Evolutionary conservation across 2,113 vertebrate species (phyloP).

Genomic region (Platysteira castanea): DNA sequence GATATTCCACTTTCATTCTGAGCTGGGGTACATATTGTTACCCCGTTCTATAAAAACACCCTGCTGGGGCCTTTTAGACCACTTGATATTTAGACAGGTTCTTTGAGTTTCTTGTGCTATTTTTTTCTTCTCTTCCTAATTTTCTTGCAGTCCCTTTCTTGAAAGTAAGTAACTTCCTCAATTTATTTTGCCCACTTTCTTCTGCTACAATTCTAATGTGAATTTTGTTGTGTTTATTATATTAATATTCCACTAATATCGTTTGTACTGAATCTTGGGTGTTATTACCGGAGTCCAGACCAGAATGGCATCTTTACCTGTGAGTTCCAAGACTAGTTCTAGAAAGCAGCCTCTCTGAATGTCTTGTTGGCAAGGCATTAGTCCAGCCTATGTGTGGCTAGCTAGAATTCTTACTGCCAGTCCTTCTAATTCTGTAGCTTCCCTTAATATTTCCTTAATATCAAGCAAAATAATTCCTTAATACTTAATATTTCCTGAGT

Average conservation of each 20-base stretch:
- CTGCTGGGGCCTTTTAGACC: neutral
- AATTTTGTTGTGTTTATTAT: neutral
- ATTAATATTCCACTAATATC: neutral
- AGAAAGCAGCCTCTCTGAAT: neutral
- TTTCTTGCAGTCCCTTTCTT: neutral
- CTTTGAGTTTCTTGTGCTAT: neutral
- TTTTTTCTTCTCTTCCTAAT: neutral
- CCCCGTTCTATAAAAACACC: neutral
- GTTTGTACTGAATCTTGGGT: neutral
- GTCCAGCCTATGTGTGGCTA: neutral
- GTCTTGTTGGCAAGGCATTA: neutral
- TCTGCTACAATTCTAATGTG: neutral
- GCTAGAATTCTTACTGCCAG: neutral
- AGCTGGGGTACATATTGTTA: neutral
- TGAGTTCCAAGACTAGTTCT: neutral
- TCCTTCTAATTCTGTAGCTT: neutral
- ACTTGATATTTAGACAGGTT: neutral
- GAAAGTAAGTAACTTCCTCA: neutral
- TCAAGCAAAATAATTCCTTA: too few species aligned
- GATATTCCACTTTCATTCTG: neutral
- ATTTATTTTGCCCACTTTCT: neutral
- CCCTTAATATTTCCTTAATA: too few species aligned
- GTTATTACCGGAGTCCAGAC: neutral
- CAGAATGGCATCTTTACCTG: neutral
- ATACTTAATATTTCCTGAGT: neutral